A percentile compares a stretch with the other conserved stretches of the same genome.
Evolutionary conservation across 2,888 invertebrate species (phyloP).

Genomic region (Branchellion lobata): DNA sequence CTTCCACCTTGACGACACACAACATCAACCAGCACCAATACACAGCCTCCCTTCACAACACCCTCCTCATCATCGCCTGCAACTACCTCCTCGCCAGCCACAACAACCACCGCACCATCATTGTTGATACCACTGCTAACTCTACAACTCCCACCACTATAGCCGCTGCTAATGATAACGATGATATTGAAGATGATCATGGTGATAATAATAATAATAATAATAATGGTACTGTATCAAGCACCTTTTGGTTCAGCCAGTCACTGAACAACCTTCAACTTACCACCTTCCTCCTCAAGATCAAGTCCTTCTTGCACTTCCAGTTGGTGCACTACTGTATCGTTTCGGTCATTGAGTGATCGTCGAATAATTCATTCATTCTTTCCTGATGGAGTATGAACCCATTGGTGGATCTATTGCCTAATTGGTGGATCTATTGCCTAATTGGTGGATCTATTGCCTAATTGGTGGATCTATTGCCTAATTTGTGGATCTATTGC

Average conservation of each 20-base stretch:
- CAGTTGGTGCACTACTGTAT: too few relatives aligned
- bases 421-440: too few relatives aligned
- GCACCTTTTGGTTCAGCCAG: background rate
- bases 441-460: too few relatives aligned
- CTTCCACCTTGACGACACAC: background rate
- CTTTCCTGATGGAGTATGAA: too few relatives aligned
- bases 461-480: too few relatives aligned
- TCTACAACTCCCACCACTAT: too few relatives aligned
- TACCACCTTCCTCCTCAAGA: background rate
- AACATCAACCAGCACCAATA: background rate
- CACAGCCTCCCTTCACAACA: background rate
- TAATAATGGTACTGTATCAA: background rate
- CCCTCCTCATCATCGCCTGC: background rate
- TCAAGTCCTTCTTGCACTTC: background rate
- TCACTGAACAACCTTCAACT: background rate
- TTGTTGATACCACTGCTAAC: too few relatives aligned
- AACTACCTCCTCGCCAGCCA: background rate
- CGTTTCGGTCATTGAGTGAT: too few relatives aligned
- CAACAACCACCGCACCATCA: too few relatives aligned
- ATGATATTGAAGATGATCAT: background rate
- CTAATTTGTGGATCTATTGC: too few relatives aligned
- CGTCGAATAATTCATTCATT: too few relatives aligned
- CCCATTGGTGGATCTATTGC: too few relatives aligned
- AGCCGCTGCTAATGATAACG: background rate
- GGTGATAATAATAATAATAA: background rate